Percentiles rank a stretch among this genome's conserved stretches.
Conservation (phyloP, 2,888 invertebrate species). For the Pegoplata infirma region DNA sequence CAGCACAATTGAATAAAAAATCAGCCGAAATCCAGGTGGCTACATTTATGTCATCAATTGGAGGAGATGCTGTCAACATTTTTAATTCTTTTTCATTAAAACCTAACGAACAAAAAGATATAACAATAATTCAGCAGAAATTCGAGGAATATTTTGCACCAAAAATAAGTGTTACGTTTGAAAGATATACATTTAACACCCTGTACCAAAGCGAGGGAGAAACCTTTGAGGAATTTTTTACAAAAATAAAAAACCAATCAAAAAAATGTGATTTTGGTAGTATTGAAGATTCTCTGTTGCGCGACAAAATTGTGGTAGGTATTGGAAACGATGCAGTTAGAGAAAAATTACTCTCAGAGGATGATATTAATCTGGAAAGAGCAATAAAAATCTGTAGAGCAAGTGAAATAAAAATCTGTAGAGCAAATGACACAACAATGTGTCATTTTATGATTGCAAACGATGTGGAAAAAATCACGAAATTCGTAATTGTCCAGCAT, state of each 20-base stretch:
- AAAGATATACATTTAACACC: conserved; percentile 56
- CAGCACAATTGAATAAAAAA: conserved; percentile 51
- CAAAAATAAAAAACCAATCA: too few relatives aligned
- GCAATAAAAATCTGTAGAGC: too few relatives aligned
- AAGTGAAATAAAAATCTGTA: too few relatives aligned
- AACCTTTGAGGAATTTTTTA: too few relatives aligned
- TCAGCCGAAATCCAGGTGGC: conserved; percentile 51
- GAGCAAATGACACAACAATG: conserved; percentile 48
- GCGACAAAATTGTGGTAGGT: too few relatives aligned
- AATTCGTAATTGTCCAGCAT: conserved; percentile 49
- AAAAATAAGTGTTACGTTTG: conserved; percentile 55
- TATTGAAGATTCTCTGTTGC: too few relatives aligned
- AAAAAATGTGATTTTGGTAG: too few relatives aligned
- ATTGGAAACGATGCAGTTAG: too few relatives aligned
- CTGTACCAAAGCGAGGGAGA: too few relatives aligned
- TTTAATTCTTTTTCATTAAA: too few relatives aligned
- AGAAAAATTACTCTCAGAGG: too few relatives aligned
- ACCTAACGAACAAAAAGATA: conserved; percentile 40
- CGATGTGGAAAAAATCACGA: conserved; percentile 48
- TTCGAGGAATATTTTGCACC: conserved; percentile 45
- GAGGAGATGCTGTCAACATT: conserved; percentile 32
- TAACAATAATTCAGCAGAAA: conserved; percentile 26
- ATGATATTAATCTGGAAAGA: too few relatives aligned
- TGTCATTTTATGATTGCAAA: conserved; percentile 29
- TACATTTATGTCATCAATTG: conserved; percentile 54